Base-by-base conservation (phyloP, 1,140 invertebrate species). In the Pygmarrhopalites habei region DNA sequence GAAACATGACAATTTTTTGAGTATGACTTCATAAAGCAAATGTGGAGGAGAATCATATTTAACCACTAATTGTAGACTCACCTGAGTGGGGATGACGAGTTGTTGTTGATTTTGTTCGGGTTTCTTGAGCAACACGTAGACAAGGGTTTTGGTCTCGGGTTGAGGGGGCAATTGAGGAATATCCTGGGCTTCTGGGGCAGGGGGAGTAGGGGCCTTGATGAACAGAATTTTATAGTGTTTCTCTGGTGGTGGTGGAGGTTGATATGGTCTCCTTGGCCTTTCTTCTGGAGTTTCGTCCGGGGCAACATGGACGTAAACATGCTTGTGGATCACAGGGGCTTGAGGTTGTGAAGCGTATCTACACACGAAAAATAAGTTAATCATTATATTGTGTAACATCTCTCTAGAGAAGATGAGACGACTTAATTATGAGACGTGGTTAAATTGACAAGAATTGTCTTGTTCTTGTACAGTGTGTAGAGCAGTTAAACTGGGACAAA, bases 151-250 rank as follows among this genome's bases (percentile, higher is more conserved):
- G 76, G 90, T 86, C 76, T 91, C 89, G 68, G 87, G 86, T 72
- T 85, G 86, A 23, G 86, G 86, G 68, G 87, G 84, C 47, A 86
- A 73, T 4, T 78, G 75, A 2, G 87, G 87, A 65, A 89, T 82
- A 21, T 85, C 78, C 10, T 87, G 86, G 0, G 85, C 85, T 2
- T 85, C 88, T 14, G 86, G 86, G 12, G 86, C 83, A 1, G 86
- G 86, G 59, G 87, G 85, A 2, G 86, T 86, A 46, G 88, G 88
- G 1, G 88, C 75, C n/a, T n/a, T n/a, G n/a, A n/a, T n/a, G n/a
- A n/a, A n/a, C n/a, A n/a, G n/a, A n/a, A n/a, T n/a, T n/a, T 90
- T 90, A 81, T 90, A 91, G 73, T 91, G 88, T 72, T 91, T 91
- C 73, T 90, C 87, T 12, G 88, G 86, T 10, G 87, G 83, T 51